phyloP scores from a whole-genome alignment of 2,797 vertebrate species.

The Limosa lapponica region DNA sequence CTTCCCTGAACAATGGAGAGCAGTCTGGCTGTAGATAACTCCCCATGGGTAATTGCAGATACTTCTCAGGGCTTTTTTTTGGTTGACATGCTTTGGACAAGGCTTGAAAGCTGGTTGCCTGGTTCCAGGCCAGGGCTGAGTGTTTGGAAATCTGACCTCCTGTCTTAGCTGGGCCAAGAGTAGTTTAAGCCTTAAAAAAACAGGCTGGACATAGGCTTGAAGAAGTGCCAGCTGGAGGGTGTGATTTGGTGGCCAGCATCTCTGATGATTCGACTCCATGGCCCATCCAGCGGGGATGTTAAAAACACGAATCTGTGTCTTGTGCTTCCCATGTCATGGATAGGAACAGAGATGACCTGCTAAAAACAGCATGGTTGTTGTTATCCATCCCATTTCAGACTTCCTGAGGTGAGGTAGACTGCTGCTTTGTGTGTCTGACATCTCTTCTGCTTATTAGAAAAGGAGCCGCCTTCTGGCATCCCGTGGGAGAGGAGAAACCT shows the following conservation, averaged over 20 bases:
- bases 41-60: background rate
- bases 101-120: background rate
- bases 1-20: background rate
- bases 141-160: background rate
- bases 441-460: background rate
- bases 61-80: background rate
- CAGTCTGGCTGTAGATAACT: background rate
- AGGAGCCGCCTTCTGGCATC: background rate
- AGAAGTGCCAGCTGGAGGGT: background rate
- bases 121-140: background rate
- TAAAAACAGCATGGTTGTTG: background rate
- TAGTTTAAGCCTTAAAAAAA: background rate
- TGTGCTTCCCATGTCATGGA: accelerated
- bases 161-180: background rate
- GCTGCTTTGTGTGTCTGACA: background rate
- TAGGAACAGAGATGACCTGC: background rate
- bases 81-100: background rate
- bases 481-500: background rate
- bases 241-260: background rate
- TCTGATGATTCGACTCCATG: background rate
- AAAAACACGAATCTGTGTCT: background rate
- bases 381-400: background rate
- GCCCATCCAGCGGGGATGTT: background rate
- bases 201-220: background rate
- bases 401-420: background rate